Evolutionary conservation across 2,113 vertebrate genomes (phyloP).

Genomic region (Oryzias melastigma): DNA sequence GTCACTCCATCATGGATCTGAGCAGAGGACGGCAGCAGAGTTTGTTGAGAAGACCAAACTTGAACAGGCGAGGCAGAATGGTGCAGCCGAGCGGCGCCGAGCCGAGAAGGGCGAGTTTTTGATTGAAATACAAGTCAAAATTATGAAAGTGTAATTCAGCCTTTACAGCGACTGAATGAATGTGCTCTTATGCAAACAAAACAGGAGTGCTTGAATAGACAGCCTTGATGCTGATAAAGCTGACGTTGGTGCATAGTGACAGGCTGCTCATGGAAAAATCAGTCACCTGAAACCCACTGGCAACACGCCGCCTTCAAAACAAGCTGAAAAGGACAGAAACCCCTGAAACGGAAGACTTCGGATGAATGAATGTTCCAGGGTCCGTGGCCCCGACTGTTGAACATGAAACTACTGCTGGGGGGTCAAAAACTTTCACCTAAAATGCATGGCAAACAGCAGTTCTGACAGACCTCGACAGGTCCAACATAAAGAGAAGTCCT

Average conservation of each 20-base stretch:
- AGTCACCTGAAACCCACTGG: not conserved
- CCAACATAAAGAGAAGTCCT: too few species aligned
- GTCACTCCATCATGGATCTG: conserved; percentile 1
- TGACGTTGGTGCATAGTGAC: not conserved
- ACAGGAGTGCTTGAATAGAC: conserved; percentile 14
- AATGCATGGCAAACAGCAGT: not conserved
- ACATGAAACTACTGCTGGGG: not conserved
- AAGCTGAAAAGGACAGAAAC: not conserved
- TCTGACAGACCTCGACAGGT: not conserved
- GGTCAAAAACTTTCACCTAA: not conserved
- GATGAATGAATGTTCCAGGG: not conserved
- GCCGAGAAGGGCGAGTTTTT: not conserved
- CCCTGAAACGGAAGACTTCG: not conserved
- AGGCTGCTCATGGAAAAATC: not conserved
- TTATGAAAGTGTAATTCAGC: not conserved
- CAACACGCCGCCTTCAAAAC: not conserved
- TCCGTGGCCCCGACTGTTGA: not conserved
- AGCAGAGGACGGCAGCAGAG: not conserved
- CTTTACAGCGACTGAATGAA: conserved; percentile 11
- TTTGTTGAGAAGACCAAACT: not conserved
- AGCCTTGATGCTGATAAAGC: conserved; percentile 22
- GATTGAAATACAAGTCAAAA: conserved; percentile 9
- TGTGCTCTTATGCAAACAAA: not conserved
- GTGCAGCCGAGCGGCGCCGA: not conserved
- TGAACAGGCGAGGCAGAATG: not conserved